A percentile compares a stretch with the other conserved stretches of the same genome.
Evolutionary conservation across 2,113 vertebrate genomes (phyloP).

Genomic region (Archocentrus centrarchus): DNA sequence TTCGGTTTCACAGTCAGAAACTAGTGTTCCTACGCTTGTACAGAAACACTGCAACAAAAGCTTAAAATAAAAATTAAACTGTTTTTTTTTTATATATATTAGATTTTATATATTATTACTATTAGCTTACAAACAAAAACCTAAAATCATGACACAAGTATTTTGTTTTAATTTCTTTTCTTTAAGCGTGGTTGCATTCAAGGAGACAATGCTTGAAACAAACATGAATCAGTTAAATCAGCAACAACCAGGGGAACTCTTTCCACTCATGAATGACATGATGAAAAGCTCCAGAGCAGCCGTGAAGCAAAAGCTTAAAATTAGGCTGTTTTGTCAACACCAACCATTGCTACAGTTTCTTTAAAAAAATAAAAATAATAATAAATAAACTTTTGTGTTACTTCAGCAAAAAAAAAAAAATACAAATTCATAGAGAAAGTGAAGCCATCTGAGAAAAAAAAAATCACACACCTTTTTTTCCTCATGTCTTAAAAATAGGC

Average conservation of each 20-base stretch:
- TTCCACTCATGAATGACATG: not conserved
- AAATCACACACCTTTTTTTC: conserved; percentile 68
- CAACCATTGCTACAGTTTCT: conserved; percentile 1
- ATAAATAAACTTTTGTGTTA: conserved; percentile 18
- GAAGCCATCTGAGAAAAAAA: conserved; percentile 42
- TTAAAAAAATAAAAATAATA: not conserved
- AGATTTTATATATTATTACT: too few relatives aligned
- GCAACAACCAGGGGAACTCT: not conserved
- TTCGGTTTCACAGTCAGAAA: not conserved
- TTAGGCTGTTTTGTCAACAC: not conserved
- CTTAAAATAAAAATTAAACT: not conserved
- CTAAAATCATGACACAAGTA: not conserved
- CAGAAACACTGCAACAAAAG: not conserved
- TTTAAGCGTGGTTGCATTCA: not conserved
- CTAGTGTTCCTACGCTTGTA: not conserved
- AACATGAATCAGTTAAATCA: not conserved
- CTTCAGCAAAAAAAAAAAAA: conserved; percentile 31
- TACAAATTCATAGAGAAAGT: conserved; percentile 53
- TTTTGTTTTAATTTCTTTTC: not conserved
- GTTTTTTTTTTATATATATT: not conserved
- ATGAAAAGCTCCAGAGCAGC: not conserved
- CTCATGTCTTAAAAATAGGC: conserved; percentile 3
- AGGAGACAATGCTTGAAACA: not conserved
- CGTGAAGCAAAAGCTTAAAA: not conserved
- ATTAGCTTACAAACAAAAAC: not conserved